These are phyloP conservation scores for Protaetia brevitarsis DNA, from an alignment of 1,140 invertebrate genomes.

Conservation along the genomic window DNA sequence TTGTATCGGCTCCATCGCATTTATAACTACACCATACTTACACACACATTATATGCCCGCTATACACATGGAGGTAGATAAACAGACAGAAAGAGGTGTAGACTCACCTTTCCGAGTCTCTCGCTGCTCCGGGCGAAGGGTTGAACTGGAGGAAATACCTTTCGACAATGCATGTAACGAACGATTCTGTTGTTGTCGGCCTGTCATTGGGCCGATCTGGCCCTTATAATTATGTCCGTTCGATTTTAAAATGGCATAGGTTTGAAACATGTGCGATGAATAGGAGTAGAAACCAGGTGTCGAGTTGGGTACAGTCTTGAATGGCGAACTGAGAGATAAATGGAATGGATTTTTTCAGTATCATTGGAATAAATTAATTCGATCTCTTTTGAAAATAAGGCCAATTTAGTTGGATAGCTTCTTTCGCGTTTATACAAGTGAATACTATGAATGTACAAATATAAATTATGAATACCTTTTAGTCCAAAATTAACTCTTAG, in stretches of 20 bases:
- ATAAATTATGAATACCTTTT: no score
- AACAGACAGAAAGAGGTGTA: background rate
- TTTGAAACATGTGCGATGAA: background rate
- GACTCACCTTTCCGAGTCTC: background rate
- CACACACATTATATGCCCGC: background rate
- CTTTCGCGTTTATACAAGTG: no score
- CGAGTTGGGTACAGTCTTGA: no score
- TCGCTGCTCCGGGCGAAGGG: background rate
- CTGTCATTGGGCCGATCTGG: background rate
- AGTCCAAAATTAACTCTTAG: no score
- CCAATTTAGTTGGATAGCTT: no score
- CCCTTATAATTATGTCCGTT: background rate
- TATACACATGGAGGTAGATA: background rate
- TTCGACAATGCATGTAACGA: conserved; percentile 1
- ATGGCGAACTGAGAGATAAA: no score
- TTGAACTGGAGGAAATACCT: background rate
- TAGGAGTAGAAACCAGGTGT: background rate
- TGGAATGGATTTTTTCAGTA: no score
- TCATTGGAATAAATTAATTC: no score
- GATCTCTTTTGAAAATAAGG: no score
- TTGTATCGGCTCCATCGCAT: conserved; percentile 30
- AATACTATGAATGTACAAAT: no score
- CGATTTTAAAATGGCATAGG: conserved; percentile 5
- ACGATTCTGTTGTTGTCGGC: background rate
- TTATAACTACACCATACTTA: conserved; percentile 34